phyloP scores from a whole-genome alignment of 2,113 vertebrate genomes.

The Nyctereutes procyonoides region DNA sequence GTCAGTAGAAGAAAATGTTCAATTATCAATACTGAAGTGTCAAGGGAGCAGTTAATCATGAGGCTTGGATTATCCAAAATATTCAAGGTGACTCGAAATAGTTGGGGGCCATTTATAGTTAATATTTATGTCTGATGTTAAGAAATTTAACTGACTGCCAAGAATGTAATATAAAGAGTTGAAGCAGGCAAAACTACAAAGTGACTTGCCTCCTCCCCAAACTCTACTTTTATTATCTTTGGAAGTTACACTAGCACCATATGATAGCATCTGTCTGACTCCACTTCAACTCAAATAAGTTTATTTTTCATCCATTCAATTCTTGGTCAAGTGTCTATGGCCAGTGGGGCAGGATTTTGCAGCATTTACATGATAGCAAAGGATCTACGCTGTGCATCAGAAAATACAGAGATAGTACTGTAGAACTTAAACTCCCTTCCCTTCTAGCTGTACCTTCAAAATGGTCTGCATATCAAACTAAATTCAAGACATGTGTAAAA shows the following conservation, averaged over 20 bases:
- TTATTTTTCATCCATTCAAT: not conserved
- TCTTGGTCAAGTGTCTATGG: not conserved
- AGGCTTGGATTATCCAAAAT: not conserved
- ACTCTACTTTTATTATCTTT: not conserved
- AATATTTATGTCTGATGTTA: not conserved
- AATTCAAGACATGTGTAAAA: not conserved
- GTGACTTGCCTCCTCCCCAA: not conserved
- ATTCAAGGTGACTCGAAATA: slow-evolving; percentile 16
- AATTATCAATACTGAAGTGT: not conserved
- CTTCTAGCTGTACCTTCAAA: not conserved
- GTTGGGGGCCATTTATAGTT: not conserved
- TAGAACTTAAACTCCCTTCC: not conserved
- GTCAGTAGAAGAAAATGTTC: not conserved
- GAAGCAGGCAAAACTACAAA: not conserved
- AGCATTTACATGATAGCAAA: not conserved
- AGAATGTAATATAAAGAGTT: not conserved
- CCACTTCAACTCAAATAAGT: not conserved
- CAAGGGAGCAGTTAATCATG: not conserved
- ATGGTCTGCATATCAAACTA: not conserved
- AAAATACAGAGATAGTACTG: not conserved
- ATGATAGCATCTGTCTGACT: not conserved
- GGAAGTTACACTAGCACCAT: not conserved
- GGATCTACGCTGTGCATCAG: not conserved
- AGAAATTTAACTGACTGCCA: not conserved
- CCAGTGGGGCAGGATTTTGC: not conserved